These are phyloP conservation scores for Charadrius vociferus DNA, from an alignment of 2,113 vertebrate species.

Conservation along the genomic window DNA sequence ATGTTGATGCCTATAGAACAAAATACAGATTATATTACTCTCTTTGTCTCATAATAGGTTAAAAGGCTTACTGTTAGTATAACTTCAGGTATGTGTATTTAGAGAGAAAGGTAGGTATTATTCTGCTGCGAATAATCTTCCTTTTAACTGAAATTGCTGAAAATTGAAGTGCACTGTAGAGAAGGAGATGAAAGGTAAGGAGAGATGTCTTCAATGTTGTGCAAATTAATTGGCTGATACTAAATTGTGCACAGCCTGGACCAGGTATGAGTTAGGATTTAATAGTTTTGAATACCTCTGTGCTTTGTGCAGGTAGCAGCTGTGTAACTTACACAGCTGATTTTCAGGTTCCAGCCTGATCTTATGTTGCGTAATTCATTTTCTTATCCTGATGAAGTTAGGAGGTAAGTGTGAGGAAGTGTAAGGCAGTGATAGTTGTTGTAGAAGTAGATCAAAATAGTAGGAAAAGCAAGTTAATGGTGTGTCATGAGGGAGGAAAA, in stretches of 20 bases:
- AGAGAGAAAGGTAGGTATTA: not conserved
- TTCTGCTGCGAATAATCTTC: not conserved
- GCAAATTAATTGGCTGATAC: not conserved
- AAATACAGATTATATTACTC: not conserved
- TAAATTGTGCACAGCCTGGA: not conserved
- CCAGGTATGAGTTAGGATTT: not conserved
- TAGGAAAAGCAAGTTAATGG: constrained; percentile 19
- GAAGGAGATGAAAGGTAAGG: not conserved
- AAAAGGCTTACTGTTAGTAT: not conserved
- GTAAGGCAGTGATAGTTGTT: not conserved
- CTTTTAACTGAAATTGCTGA: not conserved
- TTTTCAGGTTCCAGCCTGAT: not conserved
- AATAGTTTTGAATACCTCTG: not conserved
- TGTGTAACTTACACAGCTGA: not conserved
- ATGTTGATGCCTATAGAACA: not conserved
- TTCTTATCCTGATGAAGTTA: not conserved
- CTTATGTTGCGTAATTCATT: constrained; percentile 20
- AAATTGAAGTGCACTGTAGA: not conserved
- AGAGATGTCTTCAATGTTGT: not conserved
- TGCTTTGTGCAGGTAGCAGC: not conserved
- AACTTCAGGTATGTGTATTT: not conserved
- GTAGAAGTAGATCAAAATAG: constrained; percentile 37
- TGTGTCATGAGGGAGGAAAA: not conserved
- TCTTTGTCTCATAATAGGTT: not conserved
- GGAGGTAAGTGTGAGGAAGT: not conserved